Conservation (phyloP, 2,113 vertebrate species). For the Poeciliopsis turrubarensis region DNA sequence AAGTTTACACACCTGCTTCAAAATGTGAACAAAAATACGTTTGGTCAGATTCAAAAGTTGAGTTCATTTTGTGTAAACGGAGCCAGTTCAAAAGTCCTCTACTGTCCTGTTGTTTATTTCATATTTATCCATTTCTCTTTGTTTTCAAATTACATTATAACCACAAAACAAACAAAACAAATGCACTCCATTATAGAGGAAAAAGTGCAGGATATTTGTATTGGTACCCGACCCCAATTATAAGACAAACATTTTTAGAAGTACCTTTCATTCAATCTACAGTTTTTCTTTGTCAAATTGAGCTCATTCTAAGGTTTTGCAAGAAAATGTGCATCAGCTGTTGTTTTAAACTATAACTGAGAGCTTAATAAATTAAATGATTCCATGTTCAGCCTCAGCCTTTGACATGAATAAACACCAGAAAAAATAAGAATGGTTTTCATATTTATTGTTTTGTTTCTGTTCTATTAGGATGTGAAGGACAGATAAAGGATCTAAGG, state of each 20-base stretch:
- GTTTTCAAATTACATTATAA: too few species aligned
- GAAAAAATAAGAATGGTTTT: not conserved
- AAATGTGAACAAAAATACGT: not conserved
- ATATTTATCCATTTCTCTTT: too few species aligned
- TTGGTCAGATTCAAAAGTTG: not conserved
- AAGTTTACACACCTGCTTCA: not conserved
- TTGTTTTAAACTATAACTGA: not conserved
- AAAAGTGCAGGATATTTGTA: not conserved
- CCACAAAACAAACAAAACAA: not conserved
- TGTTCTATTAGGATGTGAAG: conserved; percentile 71
- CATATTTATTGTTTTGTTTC: not conserved
- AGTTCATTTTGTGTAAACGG: not conserved
- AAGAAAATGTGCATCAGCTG: not conserved
- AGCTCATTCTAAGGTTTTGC: not conserved
- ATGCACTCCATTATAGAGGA: not conserved
- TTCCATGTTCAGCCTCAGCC: not conserved
- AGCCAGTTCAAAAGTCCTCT: not conserved
- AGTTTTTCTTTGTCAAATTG: not conserved
- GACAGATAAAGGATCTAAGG: conserved; percentile 6
- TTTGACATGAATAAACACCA: not conserved
- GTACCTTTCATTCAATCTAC: not conserved
- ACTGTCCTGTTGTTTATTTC: too few species aligned
- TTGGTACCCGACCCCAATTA: not conserved
- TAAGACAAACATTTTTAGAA: too few species aligned
- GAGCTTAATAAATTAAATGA: not conserved